Conservation (phyloP, 2,113 vertebrate genomes). For the Myotis lucifugus region DNA sequence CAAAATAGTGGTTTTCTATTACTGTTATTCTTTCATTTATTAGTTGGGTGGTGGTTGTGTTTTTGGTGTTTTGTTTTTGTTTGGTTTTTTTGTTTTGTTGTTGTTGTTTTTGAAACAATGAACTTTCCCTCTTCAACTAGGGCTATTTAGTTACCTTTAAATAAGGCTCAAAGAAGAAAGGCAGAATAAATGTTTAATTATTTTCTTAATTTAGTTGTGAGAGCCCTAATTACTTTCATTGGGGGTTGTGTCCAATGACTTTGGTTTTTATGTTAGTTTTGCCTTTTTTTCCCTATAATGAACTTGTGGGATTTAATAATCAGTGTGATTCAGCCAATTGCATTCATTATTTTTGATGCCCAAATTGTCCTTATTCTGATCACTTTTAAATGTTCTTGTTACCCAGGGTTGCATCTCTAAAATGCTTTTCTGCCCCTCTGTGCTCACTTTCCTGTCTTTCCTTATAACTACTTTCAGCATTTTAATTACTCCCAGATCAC, state of each 20-base stretch:
- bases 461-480: background rate
- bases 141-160: slow-evolving; percentile 12
- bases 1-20: slow-evolving; percentile 33
- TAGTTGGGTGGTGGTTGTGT: background rate
- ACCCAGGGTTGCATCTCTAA: background rate
- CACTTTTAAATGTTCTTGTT: slow-evolving; percentile 11
- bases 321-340: slow-evolving; percentile 18
- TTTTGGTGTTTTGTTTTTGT: no score
- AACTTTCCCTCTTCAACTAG: slow-evolving; percentile 4
- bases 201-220: slow-evolving; percentile 28
- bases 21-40: slow-evolving; percentile 41
- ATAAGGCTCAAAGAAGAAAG: slow-evolving; percentile 19
- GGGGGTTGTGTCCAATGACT: background rate
- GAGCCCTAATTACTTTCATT: slow-evolving; percentile 5
- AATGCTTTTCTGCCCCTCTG: background rate
- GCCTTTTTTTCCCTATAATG: background rate
- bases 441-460: slow-evolving; percentile 20
- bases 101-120: background rate
- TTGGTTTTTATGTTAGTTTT: slow-evolving; percentile 41
- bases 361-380: slow-evolving; percentile 45
- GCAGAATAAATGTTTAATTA: slow-evolving; percentile 26
- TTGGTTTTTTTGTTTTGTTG: background rate
- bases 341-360: slow-evolving; percentile 50
- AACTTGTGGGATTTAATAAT: slow-evolving; percentile 40
- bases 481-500: slow-evolving; percentile 35